Evolutionary conservation across 2,113 vertebrate genomes (phyloP).

Genomic region (Catharus fuscescens): DNA sequence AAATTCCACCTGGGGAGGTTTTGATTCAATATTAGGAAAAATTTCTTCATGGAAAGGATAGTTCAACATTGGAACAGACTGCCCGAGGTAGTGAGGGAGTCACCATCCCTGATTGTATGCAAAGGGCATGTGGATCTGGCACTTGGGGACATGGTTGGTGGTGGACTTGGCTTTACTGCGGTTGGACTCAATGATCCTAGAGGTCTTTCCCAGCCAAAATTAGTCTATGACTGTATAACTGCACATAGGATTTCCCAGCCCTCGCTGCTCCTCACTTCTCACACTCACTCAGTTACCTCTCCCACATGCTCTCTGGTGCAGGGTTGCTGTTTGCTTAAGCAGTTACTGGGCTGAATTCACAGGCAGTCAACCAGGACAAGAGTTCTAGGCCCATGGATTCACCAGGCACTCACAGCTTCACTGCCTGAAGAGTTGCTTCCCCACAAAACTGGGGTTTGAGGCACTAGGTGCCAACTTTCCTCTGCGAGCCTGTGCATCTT

Average conservation of each 20-base stretch:
- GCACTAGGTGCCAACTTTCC: neutral
- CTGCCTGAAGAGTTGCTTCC: neutral
- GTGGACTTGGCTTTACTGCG: neutral
- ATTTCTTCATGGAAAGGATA: neutral
- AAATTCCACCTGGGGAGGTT: neutral
- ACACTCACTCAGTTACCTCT: neutral
- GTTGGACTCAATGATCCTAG: neutral
- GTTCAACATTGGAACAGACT: neutral
- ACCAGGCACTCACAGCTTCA: neutral
- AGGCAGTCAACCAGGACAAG: neutral
- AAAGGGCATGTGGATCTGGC: neutral
- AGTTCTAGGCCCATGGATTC: neutral
- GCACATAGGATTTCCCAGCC: neutral
- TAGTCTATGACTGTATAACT: neutral
- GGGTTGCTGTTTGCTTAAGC: neutral
- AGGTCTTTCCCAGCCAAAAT: neutral
- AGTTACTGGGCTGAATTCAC: neutral
- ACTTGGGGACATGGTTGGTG: neutral
- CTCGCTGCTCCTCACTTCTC: fast-evolving
- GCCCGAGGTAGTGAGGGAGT: neutral
- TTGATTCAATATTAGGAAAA: neutral
- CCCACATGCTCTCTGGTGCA: fast-evolving
- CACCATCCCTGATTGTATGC: neutral
- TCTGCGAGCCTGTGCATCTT: neutral
- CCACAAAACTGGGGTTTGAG: neutral